phyloP scores from a whole-genome alignment of 2,797 vertebrate genomes.

The Sphaeramia orbicularis region DNA sequence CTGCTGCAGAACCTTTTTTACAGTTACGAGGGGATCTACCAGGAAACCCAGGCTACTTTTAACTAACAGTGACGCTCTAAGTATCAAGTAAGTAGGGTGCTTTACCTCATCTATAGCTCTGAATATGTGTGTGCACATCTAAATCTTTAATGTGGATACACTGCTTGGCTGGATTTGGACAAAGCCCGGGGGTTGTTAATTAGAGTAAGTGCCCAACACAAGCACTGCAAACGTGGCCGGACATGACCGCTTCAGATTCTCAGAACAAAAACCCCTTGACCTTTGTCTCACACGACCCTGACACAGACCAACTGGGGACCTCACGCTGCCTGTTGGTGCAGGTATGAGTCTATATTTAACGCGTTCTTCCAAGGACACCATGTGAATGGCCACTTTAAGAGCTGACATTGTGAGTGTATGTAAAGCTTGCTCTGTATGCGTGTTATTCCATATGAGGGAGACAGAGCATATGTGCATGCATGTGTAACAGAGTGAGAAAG shows the following conservation, averaged over 20 bases:
- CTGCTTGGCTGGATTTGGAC: constrained; percentile 58
- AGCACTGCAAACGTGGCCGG: constrained; percentile 6
- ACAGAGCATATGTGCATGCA: neutral
- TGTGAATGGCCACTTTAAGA: constrained; percentile 2
- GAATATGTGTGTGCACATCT: constrained; percentile 33
- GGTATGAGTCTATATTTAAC: constrained; percentile 47
- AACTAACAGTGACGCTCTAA: constrained; percentile 41
- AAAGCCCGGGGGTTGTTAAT: constrained; percentile 65
- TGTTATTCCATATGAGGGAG: neutral
- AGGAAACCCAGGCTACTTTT: too few species aligned
- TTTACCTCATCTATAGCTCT: neutral
- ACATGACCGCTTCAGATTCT: constrained; percentile 5
- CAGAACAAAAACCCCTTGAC: constrained; percentile 5
- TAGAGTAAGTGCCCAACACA: constrained; percentile 67
- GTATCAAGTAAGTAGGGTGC: constrained; percentile 21
- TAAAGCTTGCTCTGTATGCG: neutral
- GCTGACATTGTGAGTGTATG: constrained; percentile 13
- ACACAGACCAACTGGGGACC: neutral
- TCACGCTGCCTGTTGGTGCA: constrained; percentile 2
- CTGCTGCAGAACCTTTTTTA: too few species aligned
- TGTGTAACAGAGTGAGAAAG: constrained; percentile 17
- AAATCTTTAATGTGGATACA: constrained; percentile 66
- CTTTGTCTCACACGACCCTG: constrained; percentile 12
- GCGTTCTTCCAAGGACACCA: constrained; percentile 1
- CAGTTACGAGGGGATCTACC: too few species aligned